Conservation (phyloP, 1,140 invertebrate species). For the Popillia japonica region DNA sequence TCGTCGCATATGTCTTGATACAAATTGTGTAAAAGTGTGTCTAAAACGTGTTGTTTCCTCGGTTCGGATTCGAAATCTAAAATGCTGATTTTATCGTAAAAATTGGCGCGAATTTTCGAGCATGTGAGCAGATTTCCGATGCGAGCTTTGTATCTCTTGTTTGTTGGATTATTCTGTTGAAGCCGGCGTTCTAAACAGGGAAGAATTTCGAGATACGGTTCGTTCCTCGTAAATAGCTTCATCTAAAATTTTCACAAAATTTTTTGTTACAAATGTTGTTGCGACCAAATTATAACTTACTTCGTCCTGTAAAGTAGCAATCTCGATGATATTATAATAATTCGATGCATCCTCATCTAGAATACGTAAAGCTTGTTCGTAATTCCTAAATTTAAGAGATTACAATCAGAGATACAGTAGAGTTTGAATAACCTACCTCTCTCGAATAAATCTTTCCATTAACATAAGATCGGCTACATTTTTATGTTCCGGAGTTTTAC, state of each 20-base stretch:
- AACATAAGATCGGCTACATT: conserved; percentile 45
- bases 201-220: conserved; percentile 1
- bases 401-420: neutral
- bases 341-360: too few species aligned
- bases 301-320: too few species aligned
- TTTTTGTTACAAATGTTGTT: too few species aligned
- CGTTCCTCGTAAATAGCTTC: neutral
- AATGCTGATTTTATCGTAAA: conserved; percentile 22
- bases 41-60: neutral
- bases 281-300: too few species aligned
- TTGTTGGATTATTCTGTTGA: neutral
- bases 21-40: neutral
- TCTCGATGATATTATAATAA: too few species aligned
- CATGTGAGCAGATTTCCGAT: neutral
- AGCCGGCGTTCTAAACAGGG: neutral
- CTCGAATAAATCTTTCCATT: conserved; percentile 45
- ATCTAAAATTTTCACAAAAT: too few species aligned
- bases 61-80: neutral
- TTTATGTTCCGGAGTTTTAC: conserved; percentile 41
- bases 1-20: neutral
- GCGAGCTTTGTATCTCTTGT: neutral
- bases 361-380: neutral
- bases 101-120: conserved; percentile 5
- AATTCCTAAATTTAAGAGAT: neutral
- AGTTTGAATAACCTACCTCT: conserved; percentile 40